A percentile compares a stretch with the other conserved stretches of the same genome.
Evolutionary conservation across 2,797 vertebrate genomes (phyloP).

Genomic region (Protosalanx chinensis): DNA sequence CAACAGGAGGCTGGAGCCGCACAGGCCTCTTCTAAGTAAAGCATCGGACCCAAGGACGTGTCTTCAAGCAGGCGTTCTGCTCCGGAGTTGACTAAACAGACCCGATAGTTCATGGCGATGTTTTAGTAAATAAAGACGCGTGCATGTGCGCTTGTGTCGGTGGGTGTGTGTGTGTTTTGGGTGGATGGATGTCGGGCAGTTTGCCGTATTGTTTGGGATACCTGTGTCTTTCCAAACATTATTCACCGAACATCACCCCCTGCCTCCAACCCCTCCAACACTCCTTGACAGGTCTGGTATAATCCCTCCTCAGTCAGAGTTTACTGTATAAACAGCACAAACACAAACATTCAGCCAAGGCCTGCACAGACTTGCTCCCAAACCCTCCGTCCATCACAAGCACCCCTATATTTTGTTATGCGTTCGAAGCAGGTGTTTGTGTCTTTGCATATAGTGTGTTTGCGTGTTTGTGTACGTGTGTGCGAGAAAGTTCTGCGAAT

Average conservation of each 20-base stretch:
- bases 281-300: no score
- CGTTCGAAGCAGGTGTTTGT: constrained; percentile 11
- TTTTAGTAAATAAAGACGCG: constrained; percentile 75
- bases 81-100: constrained; percentile 78
- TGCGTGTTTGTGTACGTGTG: constrained; percentile 5
- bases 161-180: constrained; percentile 38
- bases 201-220: constrained; percentile 38
- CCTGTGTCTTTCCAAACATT: neutral
- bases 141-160: constrained; percentile 43
- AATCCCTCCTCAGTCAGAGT: constrained; percentile 37
- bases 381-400: no score
- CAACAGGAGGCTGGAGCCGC: constrained; percentile 64
- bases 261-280: no score
- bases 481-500: constrained; percentile 10
- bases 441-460: constrained; percentile 16
- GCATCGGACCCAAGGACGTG: constrained; percentile 63
- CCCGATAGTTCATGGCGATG: constrained; percentile 66
- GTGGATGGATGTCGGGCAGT: constrained; percentile 33
- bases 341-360: no score
- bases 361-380: no score
- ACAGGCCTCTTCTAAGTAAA: constrained; percentile 44
- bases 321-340: constrained; percentile 64
- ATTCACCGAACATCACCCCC: no score
- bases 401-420: no score
- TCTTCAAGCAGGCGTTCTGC: constrained; percentile 67